These are phyloP conservation scores for Bedellia somnulentella DNA, from an alignment of 2,888 invertebrate genomes.

Conservation along the genomic window DNA sequence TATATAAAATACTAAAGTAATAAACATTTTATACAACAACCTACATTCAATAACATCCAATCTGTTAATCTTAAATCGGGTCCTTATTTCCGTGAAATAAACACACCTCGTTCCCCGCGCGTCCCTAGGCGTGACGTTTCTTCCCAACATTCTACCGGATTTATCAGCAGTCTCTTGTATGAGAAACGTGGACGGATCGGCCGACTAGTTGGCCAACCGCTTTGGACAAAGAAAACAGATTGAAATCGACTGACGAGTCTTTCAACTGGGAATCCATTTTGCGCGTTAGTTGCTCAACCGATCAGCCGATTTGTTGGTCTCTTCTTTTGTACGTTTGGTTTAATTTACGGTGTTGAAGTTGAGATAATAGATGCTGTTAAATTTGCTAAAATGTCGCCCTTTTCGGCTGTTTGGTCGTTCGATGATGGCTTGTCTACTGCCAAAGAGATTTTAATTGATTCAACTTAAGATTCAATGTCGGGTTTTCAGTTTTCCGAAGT, in stretches of 20 bases:
- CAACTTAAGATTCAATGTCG: too few relatives aligned
- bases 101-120: slow-evolving; percentile 24
- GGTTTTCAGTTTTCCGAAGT: too few relatives aligned
- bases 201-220: slow-evolving; percentile 21
- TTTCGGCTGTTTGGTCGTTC: slow-evolving; percentile 17
- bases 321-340: slow-evolving; percentile 26
- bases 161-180: background rate
- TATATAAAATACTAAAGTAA: too few relatives aligned
- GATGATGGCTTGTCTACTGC: slow-evolving; percentile 1
- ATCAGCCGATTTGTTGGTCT: slow-evolving; percentile 22
- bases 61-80: slow-evolving; percentile 30
- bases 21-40: too few relatives aligned
- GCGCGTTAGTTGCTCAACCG: slow-evolving; percentile 16
- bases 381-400: slow-evolving; percentile 37
- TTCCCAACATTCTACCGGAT: background rate
- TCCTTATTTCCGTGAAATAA: slow-evolving; percentile 22
- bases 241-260: slow-evolving; percentile 25
- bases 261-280: slow-evolving; percentile 12
- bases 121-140: slow-evolving; percentile 11
- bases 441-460: too few relatives aligned
- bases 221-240: slow-evolving; percentile 52
- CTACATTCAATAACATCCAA: too few relatives aligned
- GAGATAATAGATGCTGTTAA: slow-evolving; percentile 47
- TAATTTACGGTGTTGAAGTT: slow-evolving; percentile 50
- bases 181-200: slow-evolving; percentile 5